These are phyloP conservation scores for Selenia dentaria DNA, from an alignment of 2,888 invertebrate species.

Conservation along the genomic window DNA sequence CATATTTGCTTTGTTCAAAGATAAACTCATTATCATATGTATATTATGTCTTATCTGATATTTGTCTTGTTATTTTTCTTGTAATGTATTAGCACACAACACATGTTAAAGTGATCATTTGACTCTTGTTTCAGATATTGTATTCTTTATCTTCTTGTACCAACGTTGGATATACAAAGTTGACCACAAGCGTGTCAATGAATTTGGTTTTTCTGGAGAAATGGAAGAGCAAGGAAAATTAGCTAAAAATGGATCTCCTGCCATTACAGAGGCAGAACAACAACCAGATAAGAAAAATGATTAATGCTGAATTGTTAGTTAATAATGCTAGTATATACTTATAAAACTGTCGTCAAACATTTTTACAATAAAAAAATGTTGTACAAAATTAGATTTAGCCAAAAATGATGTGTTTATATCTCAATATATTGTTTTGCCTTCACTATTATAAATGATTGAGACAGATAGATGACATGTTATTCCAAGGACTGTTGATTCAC, in stretches of 20 bases:
- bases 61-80: too few relatives aligned
- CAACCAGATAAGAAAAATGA: conserved; percentile 75
- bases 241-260: conserved; percentile 56
- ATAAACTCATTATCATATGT: conserved; percentile 14
- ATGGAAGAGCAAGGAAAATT: conserved; percentile 87
- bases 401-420: not conserved
- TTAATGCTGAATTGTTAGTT: conserved; percentile 44
- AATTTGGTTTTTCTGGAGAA: conserved; percentile 98
- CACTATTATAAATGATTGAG: conserved; percentile 2
- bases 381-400: conserved; percentile 7
- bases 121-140: conserved; percentile 91
- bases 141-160: conserved; percentile 99
- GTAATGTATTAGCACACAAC: too few relatives aligned
- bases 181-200: conserved; percentile 97
- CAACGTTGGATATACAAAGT: conserved; percentile 99
- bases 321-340: too few relatives aligned
- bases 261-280: conserved; percentile 60
- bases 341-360: conserved; percentile 8
- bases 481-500: conserved; percentile 2
- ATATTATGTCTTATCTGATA: conserved; percentile 10
- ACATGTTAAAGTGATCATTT: too few relatives aligned
- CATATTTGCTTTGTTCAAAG: conserved; percentile 9
- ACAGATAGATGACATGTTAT: not conserved
- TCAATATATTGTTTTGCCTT: not conserved
- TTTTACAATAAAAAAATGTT: conserved; percentile 4